phyloP scores from a whole-genome alignment of 2,113 vertebrate species.

The Lampris incognitus region DNA sequence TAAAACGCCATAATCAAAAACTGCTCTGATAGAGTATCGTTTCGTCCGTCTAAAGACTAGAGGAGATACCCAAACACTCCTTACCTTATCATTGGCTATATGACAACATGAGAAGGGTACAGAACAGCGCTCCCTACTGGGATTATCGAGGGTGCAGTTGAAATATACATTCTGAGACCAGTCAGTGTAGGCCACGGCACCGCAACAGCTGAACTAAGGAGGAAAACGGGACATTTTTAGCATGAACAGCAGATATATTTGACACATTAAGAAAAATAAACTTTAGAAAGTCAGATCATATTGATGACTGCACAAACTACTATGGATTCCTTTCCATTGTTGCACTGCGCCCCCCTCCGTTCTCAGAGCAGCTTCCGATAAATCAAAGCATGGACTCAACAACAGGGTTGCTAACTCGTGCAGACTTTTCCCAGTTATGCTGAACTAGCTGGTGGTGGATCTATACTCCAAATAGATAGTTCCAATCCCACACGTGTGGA shows the following conservation, averaged over 20 bases:
- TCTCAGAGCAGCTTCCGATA: too few species aligned
- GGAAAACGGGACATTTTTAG: not conserved
- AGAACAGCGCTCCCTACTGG: constrained; percentile 88
- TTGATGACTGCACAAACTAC: too few species aligned
- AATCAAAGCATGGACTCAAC: too few species aligned
- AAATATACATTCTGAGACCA: constrained; percentile 94
- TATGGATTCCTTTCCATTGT: too few species aligned
- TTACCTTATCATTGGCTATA: constrained; percentile 77
- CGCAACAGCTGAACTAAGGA: constrained; percentile 90
- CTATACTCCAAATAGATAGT: too few species aligned
- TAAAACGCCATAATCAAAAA: not conserved
- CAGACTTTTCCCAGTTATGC: too few species aligned
- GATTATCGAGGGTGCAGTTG: constrained; percentile 86
- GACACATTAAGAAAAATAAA: not conserved
- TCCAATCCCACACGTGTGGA: too few species aligned
- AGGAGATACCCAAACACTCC: not conserved
- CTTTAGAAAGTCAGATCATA: too few species aligned
- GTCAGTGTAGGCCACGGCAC: constrained; percentile 86
- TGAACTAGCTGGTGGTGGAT: too few species aligned
- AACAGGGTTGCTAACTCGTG: too few species aligned
- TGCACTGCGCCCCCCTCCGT: too few species aligned
- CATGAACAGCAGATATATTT: not conserved
- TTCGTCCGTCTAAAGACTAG: too few species aligned
- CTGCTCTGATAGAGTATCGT: not conserved
- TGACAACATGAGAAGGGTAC: constrained; percentile 94